Conservation (phyloP, 2,888 invertebrate genomes). For the Atrina japonica region DNA sequence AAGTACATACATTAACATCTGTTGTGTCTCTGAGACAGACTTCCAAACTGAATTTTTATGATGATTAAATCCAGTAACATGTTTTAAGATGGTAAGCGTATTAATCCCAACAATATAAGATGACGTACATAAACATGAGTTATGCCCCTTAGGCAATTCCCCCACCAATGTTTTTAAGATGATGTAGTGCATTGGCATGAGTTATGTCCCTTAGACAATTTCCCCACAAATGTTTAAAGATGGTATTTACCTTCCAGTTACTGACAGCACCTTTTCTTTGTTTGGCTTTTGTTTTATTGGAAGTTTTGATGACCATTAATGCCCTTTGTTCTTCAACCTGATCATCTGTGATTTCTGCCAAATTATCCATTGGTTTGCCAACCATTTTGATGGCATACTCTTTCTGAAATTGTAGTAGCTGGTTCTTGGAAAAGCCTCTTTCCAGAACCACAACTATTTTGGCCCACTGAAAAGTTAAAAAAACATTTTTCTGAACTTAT, state of each 20-base stretch:
- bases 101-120: too few relatives aligned
- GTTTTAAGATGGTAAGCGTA: too few relatives aligned
- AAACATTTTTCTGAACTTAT: slow-evolving; percentile 36
- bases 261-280: slow-evolving; percentile 96
- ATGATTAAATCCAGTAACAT: too few relatives aligned
- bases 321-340: slow-evolving; percentile 85
- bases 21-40: too few relatives aligned
- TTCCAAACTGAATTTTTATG: too few relatives aligned
- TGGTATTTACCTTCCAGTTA: slow-evolving; percentile 99
- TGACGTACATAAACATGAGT: too few relatives aligned
- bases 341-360: slow-evolving; percentile 85
- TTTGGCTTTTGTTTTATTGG: slow-evolving; percentile 96
- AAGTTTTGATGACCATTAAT: slow-evolving; percentile 98
- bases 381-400: slow-evolving; percentile 95
- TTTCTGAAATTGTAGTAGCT: slow-evolving; percentile 94
- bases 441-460: slow-evolving; percentile 98
- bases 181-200: slow-evolving; percentile 4
- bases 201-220: background rate
- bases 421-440: slow-evolving; percentile 93
- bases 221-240: too few relatives aligned
- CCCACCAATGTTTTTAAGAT: too few relatives aligned
- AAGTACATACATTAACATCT: too few relatives aligned
- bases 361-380: slow-evolving; percentile 52
- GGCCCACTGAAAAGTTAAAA: slow-evolving; percentile 92
- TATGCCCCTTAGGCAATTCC: too few relatives aligned